phyloP scores from a whole-genome alignment of 2,113 vertebrate genomes.

The Epinephelus fuscoguttatus region DNA sequence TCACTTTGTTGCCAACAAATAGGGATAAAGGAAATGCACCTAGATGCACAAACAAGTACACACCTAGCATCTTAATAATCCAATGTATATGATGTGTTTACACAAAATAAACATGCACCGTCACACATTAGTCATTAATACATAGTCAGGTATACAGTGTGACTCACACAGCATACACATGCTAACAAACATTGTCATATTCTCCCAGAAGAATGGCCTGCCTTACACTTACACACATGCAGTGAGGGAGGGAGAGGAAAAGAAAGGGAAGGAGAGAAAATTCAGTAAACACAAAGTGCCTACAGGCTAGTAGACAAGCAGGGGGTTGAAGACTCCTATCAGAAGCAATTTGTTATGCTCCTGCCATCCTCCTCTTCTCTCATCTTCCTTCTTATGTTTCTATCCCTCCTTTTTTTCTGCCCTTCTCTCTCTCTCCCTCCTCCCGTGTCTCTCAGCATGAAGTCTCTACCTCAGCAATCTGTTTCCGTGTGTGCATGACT shows the following conservation, averaged over 20 bases:
- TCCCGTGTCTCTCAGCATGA: slow-evolving; percentile 71
- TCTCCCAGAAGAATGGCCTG: slow-evolving; percentile 18
- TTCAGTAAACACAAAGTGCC: slow-evolving; percentile 75
- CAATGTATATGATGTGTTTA: not conserved
- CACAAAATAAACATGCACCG: slow-evolving; percentile 5
- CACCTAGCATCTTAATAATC: not conserved
- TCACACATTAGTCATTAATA: slow-evolving; percentile 9
- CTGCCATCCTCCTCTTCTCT: slow-evolving; percentile 70
- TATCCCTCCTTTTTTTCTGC: slow-evolving; percentile 50
- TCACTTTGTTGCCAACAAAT: not conserved
- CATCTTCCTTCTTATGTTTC: slow-evolving; percentile 71
- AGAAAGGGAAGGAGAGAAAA: slow-evolving; percentile 37
- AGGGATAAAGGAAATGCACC: not conserved
- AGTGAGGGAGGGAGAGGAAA: slow-evolving; percentile 30
- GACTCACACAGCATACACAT: not conserved
- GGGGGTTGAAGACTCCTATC: slow-evolving; percentile 78
- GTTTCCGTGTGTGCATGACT: not conserved
- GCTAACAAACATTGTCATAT: slow-evolving; percentile 8
- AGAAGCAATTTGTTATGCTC: slow-evolving; percentile 79
- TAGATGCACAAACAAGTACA: slow-evolving; percentile 10
- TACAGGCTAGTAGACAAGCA: slow-evolving; percentile 71
- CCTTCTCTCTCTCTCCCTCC: slow-evolving; percentile 49
- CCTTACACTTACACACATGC: slow-evolving; percentile 22
- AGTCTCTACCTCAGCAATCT: slow-evolving; percentile 75
- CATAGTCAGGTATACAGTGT: slow-evolving; percentile 2